A percentile compares a stretch with the other conserved stretches of the same genome.
These are phyloP conservation scores for Cosmopolites sordidus DNA, from an alignment of 2,888 invertebrate genomes.

Conservation along the genomic window DNA sequence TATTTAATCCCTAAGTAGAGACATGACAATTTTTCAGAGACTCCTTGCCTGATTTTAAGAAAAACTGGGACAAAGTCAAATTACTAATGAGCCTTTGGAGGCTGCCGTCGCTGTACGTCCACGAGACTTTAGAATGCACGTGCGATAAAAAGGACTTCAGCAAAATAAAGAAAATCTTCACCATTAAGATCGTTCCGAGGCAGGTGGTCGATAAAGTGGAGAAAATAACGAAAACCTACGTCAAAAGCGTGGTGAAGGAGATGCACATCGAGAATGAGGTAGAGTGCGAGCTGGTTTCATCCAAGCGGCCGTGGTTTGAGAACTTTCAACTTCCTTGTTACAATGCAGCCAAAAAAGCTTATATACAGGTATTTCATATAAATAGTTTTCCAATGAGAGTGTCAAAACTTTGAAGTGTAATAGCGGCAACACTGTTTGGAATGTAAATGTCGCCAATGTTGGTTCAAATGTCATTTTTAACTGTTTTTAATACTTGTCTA, in stretches of 20 bases:
- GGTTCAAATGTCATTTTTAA: too few species aligned
- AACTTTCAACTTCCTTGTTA: slow-evolving; percentile 44
- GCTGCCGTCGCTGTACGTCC: slow-evolving; percentile 41
- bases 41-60: slow-evolving; percentile 40
- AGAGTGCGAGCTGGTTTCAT: slow-evolving; percentile 35
- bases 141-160: slow-evolving; percentile 42
- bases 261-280: slow-evolving; percentile 42
- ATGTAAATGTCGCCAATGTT: not conserved
- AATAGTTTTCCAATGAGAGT: too few species aligned
- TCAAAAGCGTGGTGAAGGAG: slow-evolving; percentile 37
- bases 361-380: slow-evolving; percentile 47
- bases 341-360: slow-evolving; percentile 47
- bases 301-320: slow-evolving; percentile 47
- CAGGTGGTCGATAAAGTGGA: slow-evolving; percentile 40
- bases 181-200: slow-evolving; percentile 46
- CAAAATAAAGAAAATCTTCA: slow-evolving; percentile 41
- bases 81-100: slow-evolving; percentile 51
- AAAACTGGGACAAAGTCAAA: slow-evolving; percentile 44
- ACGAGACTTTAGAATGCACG: slow-evolving; percentile 41
- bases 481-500: too few species aligned
- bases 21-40: too few species aligned
- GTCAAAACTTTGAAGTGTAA: too few species aligned
- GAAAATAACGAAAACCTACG: slow-evolving; percentile 33
- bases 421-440: not conserved
- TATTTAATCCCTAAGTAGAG: too few species aligned